Conservation (phyloP, 1,140 invertebrate genomes). For the Eueides isabella region DNA sequence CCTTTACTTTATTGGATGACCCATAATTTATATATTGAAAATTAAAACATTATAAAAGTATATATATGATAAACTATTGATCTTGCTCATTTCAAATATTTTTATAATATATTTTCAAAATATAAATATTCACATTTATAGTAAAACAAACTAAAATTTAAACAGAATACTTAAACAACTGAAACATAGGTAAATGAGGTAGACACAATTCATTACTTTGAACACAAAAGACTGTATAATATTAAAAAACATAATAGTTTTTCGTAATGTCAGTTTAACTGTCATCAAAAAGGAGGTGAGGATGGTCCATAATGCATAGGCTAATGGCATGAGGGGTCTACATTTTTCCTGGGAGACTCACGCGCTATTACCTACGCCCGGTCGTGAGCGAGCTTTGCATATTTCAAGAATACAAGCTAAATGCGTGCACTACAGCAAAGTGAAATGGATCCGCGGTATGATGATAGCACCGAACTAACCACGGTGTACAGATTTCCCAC, state of each 20-base stretch:
- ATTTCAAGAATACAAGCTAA: constrained; percentile 71
- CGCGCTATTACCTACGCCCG: constrained; percentile 53
- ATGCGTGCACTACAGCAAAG: constrained; percentile 69
- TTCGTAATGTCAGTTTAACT: constrained; percentile 25
- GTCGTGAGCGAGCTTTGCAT: constrained; percentile 78
- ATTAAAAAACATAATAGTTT: background rate
- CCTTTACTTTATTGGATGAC: no score
- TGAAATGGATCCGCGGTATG: constrained; percentile 74
- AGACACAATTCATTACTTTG: background rate
- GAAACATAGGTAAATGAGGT: background rate
- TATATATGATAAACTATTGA: no score
- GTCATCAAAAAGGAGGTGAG: constrained; percentile 34
- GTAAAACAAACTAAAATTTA: no score
- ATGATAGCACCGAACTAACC: constrained; percentile 59
- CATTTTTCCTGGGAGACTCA: constrained; percentile 65
- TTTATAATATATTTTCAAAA: no score
- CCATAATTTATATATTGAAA: no score
- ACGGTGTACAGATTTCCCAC: constrained; percentile 59
- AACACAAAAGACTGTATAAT: background rate
- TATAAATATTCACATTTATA: no score
- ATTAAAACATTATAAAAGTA: no score
- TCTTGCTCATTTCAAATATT: no score
- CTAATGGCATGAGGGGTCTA: constrained; percentile 55
- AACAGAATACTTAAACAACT: background rate
- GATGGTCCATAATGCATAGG: constrained; percentile 49